These are phyloP conservation scores for Lepidochitona cinerea DNA, from an alignment of 2,888 invertebrate genomes.

Conservation along the genomic window DNA sequence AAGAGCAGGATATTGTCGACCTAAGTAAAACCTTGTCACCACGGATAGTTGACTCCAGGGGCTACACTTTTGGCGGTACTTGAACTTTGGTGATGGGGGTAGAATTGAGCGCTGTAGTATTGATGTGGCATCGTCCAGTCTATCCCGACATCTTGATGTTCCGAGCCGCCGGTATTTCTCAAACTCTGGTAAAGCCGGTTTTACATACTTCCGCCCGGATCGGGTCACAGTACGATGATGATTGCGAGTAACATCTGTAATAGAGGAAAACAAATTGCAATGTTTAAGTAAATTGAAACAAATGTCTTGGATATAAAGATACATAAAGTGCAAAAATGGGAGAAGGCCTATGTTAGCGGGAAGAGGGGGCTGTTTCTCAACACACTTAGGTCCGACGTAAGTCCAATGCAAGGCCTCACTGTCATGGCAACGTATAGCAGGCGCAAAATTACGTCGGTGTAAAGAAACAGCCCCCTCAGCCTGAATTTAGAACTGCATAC, in stretches of 20 bases:
- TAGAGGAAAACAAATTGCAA: too few species aligned
- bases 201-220: background rate
- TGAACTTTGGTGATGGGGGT: background rate
- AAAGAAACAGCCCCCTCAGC: too few species aligned
- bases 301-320: too few species aligned
- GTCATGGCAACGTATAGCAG: too few species aligned
- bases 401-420: too few species aligned
- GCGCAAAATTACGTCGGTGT: too few species aligned
- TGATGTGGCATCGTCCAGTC: background rate
- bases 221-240: background rate
- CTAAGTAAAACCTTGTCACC: conserved; percentile 53
- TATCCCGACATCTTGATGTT: background rate
- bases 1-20: conserved; percentile 40
- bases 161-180: background rate
- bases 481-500: too few species aligned
- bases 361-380: too few species aligned
- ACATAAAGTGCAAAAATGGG: too few species aligned
- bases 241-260: background rate
- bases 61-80: background rate
- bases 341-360: too few species aligned
- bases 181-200: background rate
- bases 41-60: conserved; percentile 40
- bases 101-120: background rate
- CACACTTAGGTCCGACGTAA: too few species aligned
- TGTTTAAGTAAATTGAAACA: too few species aligned